phyloP scores from a whole-genome alignment of 2,888 invertebrate genomes.

The Spodoptera exigua region DNA sequence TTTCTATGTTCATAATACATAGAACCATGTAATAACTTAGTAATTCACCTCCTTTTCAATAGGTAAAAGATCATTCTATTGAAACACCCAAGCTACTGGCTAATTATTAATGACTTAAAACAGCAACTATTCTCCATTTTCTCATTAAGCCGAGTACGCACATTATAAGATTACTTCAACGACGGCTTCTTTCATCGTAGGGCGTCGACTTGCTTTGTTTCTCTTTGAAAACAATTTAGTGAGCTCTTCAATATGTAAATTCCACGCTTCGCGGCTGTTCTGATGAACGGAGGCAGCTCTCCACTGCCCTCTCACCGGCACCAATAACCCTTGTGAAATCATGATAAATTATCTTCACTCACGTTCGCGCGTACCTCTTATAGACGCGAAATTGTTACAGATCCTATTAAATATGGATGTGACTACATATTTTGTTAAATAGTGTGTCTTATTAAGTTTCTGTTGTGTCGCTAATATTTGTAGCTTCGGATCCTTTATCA shows the following conservation, averaged over 20 bases:
- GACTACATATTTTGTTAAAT: conserved; percentile 43
- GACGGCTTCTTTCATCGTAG: conserved; percentile 38
- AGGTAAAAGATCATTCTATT: no score
- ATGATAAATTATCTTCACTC: conserved; percentile 89
- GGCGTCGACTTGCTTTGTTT: conserved; percentile 53
- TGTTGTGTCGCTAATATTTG: no score
- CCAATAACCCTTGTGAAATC: conserved; percentile 87
- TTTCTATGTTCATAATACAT: no score
- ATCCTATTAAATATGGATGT: conserved; percentile 63
- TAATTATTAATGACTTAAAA: conserved; percentile 8
- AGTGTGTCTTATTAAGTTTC: no score
- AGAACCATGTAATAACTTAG: no score
- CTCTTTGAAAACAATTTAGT: conserved; percentile 75
- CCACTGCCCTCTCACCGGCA: conserved; percentile 79
- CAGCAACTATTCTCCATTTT: conserved; percentile 23
- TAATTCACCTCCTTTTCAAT: no score
- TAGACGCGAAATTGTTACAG: conserved; percentile 66
- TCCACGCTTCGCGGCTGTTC: conserved; percentile 70
- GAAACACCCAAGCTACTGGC: background rate
- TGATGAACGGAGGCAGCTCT: conserved; percentile 60
- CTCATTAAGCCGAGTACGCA: conserved; percentile 46
- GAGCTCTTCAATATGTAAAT: conserved; percentile 80
- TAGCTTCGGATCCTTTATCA: no score
- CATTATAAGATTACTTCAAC: conserved; percentile 44
- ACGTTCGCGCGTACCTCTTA: conserved; percentile 75